phyloP scores from a whole-genome alignment of 2,797 vertebrate species.

The Urophycis tenuis region DNA sequence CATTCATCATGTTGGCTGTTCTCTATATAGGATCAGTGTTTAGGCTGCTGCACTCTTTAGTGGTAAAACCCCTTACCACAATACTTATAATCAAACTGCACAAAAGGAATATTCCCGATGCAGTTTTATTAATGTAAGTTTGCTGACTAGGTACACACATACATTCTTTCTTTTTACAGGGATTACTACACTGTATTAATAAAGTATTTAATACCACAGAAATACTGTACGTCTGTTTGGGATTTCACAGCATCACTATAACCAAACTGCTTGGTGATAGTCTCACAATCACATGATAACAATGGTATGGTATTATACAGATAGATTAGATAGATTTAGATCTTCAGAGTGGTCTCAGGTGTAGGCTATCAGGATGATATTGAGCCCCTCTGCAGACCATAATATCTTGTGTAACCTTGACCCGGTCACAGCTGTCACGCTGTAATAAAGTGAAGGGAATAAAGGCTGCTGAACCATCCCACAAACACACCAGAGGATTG shows the following conservation, averaged over 20 bases:
- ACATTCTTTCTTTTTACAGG: background rate
- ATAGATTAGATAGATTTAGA: background rate
- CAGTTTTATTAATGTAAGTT: background rate
- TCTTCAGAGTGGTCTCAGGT: constrained; percentile 30
- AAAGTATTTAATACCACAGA: background rate
- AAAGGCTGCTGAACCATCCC: constrained; percentile 25
- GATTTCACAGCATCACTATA: background rate
- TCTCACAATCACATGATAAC: background rate
- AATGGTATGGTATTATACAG: background rate
- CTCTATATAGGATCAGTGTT: background rate
- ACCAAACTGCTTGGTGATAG: background rate
- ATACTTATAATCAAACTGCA: background rate
- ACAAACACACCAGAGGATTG: constrained; percentile 17
- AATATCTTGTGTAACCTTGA: constrained; percentile 19
- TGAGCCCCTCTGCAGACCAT: constrained; percentile 7
- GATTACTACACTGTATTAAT: background rate
- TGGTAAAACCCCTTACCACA: background rate
- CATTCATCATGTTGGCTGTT: background rate
- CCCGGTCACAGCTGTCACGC: constrained; percentile 7
- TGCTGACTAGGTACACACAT: too few relatives aligned
- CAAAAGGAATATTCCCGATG: background rate
- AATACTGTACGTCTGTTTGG: background rate
- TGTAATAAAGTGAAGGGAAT: constrained; percentile 4
- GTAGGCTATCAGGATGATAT: constrained; percentile 12
- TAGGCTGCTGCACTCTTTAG: too few relatives aligned